A percentile compares a stretch with the other conserved stretches of the same genome.
These are phyloP conservation scores for Uria aalge DNA, from an alignment of 2,113 vertebrate species.

Conservation along the genomic window DNA sequence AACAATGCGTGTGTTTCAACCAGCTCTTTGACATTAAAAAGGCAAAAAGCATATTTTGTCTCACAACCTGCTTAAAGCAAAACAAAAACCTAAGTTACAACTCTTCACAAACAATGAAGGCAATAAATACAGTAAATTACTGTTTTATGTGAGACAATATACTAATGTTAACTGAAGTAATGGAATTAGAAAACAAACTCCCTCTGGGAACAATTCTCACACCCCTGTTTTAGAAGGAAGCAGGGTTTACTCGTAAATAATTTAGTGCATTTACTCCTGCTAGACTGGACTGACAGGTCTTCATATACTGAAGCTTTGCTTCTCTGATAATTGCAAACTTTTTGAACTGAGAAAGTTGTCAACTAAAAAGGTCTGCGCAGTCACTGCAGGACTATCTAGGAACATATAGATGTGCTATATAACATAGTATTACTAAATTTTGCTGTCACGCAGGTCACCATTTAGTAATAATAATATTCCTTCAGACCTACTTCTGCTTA, in stretches of 20 bases:
- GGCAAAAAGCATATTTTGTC: conserved; percentile 40
- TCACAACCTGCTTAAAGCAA: conserved; percentile 52
- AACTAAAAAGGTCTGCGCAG: background rate
- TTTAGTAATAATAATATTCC: background rate
- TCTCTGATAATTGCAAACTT: conserved; percentile 44
- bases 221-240: conserved; percentile 63
- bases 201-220: conserved; percentile 70
- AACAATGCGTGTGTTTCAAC: conserved; percentile 24
- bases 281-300: conserved; percentile 67
- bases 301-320: conserved; percentile 22
- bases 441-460: background rate
- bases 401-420: background rate
- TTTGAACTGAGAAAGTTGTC: conserved; percentile 29
- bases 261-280: conserved; percentile 52
- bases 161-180: conserved; percentile 66
- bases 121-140: conserved; percentile 71
- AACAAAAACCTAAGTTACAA: conserved; percentile 54
- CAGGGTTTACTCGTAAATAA: conserved; percentile 62
- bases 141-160: conserved; percentile 68
- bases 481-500: background rate
- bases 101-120: conserved; percentile 53
- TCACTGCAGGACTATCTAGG: background rate
- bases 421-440: background rate
- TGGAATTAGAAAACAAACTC: conserved; percentile 67
- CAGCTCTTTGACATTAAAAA: conserved; percentile 34